A percentile compares a stretch with the other conserved stretches of the same genome.
These are phyloP conservation scores for Isichthys henryi DNA, from an alignment of 2,113 vertebrate genomes.

Conservation along the genomic window DNA sequence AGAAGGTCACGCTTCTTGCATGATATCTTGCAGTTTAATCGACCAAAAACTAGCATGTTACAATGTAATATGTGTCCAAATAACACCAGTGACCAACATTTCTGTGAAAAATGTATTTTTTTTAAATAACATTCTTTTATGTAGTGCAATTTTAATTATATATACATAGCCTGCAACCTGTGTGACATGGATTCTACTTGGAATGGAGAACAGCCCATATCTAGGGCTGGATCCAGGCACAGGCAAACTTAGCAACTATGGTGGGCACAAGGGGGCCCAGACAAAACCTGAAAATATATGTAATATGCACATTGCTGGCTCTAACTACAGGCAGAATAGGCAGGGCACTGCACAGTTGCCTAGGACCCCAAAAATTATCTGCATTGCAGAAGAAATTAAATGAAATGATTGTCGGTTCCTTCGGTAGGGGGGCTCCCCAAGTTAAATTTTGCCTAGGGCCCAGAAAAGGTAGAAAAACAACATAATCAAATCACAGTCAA, in stretches of 20 bases:
- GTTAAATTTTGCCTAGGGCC: too few species aligned
- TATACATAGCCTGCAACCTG: not conserved
- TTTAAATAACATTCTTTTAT: too few species aligned
- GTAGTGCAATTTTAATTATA: too few species aligned
- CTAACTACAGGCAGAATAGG: not conserved
- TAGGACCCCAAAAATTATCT: not conserved
- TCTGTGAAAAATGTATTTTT: not conserved
- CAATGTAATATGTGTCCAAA: not conserved
- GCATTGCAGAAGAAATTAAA: not conserved
- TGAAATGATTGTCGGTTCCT: not conserved
- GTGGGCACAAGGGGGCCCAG: not conserved
- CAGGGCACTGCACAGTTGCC: not conserved
- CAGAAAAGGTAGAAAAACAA: not conserved
- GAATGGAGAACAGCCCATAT: not conserved
- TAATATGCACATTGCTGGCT: not conserved
- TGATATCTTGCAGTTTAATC: not conserved
- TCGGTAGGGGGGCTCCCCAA: not conserved
- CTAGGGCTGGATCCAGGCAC: not conserved
- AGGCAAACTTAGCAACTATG: not conserved
- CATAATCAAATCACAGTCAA: not conserved
- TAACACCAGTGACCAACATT: not conserved
- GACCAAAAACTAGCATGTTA: not conserved
- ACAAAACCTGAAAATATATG: not conserved
- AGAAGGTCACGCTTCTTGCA: not conserved
- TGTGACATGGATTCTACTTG: not conserved